Base-by-base conservation (phyloP, 2,888 invertebrate genomes). In the Eupithecia subfuscata region DNA sequence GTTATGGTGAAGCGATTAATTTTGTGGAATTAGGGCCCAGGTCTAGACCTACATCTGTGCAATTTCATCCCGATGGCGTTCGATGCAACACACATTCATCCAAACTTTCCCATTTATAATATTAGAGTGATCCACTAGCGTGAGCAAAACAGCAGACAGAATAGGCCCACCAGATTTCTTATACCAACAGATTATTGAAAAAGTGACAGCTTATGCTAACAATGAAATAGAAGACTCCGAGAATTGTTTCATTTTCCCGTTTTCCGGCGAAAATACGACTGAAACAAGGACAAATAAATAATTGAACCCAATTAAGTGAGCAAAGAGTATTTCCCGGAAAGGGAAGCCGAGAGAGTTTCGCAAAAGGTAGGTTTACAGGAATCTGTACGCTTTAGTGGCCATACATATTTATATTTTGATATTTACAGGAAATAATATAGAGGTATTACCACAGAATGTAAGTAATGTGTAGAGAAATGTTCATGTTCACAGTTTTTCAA, bases 271-370 rank as follows among this genome's bases (percentile, higher is more conserved):
- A 85, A 83, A 84, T 83, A 85, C 83, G 84, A 82, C 85, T 86
- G 87, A 88, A 89, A 88, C 84, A 87, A 87, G 84, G 80, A 84
- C 84, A 87, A 87, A 89, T 89, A 90, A 90, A 90, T 90, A 90
- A 90, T 88, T 86, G 84, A 86, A 84, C 82, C 88, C 87, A 91
- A 91, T 91, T 89, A 91, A 87, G 85, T 87, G 86, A 85, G 86
- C 84, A 86, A 88, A 85, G 86, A 87, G 82, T 80, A 75, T 79
- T 80, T 79, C 79, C 40, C 82, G 75, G 82, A 80, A 75, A 75
- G 73, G 70, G 70, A 71, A 69, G 60, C 64, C 37, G n/a, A 12
- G 45, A 73, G 37, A 40, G 40, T n/a, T 34, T 37, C 60, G 25
- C 5, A 60, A 25, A 60, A 60, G 60, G 60, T 60, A 25, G 12